Base-by-base conservation (phyloP, 2,888 invertebrate species). In the Branchipolynoe longqiensis region DNA sequence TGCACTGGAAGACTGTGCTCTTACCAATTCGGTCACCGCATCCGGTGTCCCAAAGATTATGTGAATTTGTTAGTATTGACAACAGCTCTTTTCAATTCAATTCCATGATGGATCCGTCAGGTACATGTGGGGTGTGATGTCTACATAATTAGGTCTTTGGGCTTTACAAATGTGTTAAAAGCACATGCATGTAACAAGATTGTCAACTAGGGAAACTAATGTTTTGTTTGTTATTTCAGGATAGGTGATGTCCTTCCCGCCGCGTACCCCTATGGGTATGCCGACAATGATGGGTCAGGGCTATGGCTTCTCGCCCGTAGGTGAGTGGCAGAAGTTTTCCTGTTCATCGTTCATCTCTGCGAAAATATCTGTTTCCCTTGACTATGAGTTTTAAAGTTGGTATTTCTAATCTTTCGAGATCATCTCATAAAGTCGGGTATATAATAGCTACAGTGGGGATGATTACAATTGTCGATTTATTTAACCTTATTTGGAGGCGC, bases 221-320 rank as follows among this genome's bases (percentile, higher is more conserved):
- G n/a, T n/a, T 48, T 48, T 48, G 8, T 48, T 48, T 48, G 8
- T 48, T 12, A 18, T 8, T 18, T 48, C 8, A 62, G 62, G 28
- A 31, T 18, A 31, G 31, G 14, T 3, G 36, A 98, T 98, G 98
- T 98, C 98, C 89, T 98, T 96, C 94, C 98, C 97, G 89, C 97
- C 97, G 90, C 95, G 97, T 91, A 97, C 97, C 78, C 96, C 97
- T 31, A 96, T 97, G 94, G 96, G 96, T 64, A 95, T 97, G 94
- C 96, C 94, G 12, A 92, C 92, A 38, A 94, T 94, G 92, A 94
- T 94, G 87, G 94, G 95, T 94, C 95, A 94, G 58, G 90, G 91
- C 6, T 92, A 91, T 88, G 90, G 92, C 3, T 93, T 91, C 87
- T 88, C 92, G 31, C 92, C 92, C 12, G 92, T 92, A 91, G 91